A percentile compares a stretch with the other conserved stretches of the same genome.
phyloP scores from a whole-genome alignment of 2,113 vertebrate genomes.

The Caranx melampygus region DNA sequence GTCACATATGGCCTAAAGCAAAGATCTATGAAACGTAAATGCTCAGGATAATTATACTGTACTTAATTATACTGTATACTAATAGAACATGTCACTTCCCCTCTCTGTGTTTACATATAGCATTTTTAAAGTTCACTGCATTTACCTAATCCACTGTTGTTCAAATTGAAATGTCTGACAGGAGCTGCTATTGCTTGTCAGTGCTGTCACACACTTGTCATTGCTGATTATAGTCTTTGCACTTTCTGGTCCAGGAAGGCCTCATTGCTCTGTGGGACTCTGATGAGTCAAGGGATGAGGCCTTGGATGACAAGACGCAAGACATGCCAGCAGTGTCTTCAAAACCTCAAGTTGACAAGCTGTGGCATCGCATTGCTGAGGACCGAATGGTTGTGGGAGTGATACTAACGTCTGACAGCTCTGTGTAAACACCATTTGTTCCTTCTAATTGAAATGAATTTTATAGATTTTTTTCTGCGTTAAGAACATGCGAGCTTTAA shows the following conservation, averaged over 20 bases:
- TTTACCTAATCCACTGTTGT: slow-evolving; percentile 23
- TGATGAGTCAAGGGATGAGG: slow-evolving; percentile 77
- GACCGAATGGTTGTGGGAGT: slow-evolving; percentile 90
- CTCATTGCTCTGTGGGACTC: slow-evolving; percentile 92
- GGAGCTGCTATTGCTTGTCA: slow-evolving; percentile 56
- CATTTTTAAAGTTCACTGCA: background rate
- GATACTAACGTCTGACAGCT: slow-evolving; percentile 78
- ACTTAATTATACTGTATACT: slow-evolving; percentile 1
- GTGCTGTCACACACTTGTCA: slow-evolving; percentile 60
- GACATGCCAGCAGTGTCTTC: slow-evolving; percentile 63
- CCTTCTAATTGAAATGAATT: slow-evolving; percentile 8
- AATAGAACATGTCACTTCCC: background rate
- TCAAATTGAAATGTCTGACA: slow-evolving; percentile 45
- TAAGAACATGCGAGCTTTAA: background rate
- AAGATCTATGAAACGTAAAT: background rate
- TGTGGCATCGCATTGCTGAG: slow-evolving; percentile 89
- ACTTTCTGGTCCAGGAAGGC: slow-evolving; percentile 82
- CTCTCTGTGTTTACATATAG: background rate
- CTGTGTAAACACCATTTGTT: slow-evolving; percentile 82
- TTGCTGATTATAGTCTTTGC: slow-evolving; percentile 58
- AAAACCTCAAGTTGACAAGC: slow-evolving; percentile 81
- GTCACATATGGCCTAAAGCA: too few relatives aligned
- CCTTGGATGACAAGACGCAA: slow-evolving; percentile 64
- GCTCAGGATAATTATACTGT: background rate
- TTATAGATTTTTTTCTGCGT: background rate